Evolutionary conservation across 1,140 invertebrate species (phyloP).

Genomic region (Zaprionus kolodkinae): DNA sequence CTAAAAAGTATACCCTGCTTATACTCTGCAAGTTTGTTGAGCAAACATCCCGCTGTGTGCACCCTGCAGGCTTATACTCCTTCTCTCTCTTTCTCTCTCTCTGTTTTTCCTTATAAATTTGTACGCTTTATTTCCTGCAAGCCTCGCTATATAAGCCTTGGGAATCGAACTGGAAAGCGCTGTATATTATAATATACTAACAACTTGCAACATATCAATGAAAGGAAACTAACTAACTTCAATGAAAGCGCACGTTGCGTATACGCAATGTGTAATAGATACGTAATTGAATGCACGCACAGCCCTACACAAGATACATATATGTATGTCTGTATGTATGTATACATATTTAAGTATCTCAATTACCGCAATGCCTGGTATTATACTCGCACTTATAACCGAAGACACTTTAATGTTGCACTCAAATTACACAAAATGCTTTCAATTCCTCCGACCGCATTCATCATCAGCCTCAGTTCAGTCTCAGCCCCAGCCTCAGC

Average conservation of each 20-base stretch:
- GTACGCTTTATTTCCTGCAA: not conserved
- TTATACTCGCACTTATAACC: conserved; percentile 30
- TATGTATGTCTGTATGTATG: not conserved
- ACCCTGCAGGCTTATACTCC: not conserved
- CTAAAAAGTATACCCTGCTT: not conserved
- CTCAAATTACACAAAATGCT: conserved; percentile 54
- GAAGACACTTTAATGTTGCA: conserved; percentile 44
- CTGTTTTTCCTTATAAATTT: not conserved
- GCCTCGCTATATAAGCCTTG: not conserved
- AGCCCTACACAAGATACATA: not conserved
- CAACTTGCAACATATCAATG: not conserved
- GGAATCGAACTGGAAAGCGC: not conserved
- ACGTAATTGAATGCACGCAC: conserved; percentile 6
- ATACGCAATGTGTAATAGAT: conserved; percentile 45
- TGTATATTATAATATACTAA: not conserved
- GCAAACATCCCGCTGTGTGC: not conserved
- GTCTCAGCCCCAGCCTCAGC: too few species aligned
- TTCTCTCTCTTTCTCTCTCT: not conserved
- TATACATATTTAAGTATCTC: conserved; percentile 19
- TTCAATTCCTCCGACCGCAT: conserved; percentile 38
- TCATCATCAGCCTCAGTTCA: not conserved
- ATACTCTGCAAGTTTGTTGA: not conserved
- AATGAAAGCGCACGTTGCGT: conserved; percentile 49
- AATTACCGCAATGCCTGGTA: conserved; percentile 41
- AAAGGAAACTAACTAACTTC: not conserved